phyloP scores from a whole-genome alignment of 2,888 invertebrate species.

The Augiades crinisus region DNA sequence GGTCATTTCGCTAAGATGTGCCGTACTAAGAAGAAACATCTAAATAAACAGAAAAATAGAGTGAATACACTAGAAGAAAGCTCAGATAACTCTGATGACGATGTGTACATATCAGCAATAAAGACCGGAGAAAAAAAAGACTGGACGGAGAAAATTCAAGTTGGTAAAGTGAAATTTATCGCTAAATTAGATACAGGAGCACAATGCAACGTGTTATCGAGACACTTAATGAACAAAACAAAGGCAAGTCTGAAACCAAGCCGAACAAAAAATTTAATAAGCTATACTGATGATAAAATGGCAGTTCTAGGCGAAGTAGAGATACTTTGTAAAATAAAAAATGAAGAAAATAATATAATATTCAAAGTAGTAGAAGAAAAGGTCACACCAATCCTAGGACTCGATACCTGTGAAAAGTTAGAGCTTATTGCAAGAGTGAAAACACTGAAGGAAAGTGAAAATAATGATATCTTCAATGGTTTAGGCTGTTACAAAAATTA shows the following conservation, averaged over 20 bases:
- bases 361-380: conserved; percentile 9
- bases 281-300: too few relatives aligned
- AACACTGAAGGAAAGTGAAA: not conserved
- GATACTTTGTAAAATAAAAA: not conserved
- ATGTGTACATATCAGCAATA: conserved; percentile 20
- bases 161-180: conserved; percentile 18
- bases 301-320: too few relatives aligned
- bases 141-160: conserved; percentile 27
- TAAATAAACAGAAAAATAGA: conserved; percentile 24
- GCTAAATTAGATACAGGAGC: conserved; percentile 27
- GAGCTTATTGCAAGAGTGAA: not conserved
- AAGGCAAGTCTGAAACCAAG: too few relatives aligned
- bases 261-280: too few relatives aligned
- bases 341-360: not conserved
- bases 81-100: too few relatives aligned
- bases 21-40: conserved; percentile 5
- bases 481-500: conserved; percentile 10
- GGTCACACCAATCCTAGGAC: conserved; percentile 13
- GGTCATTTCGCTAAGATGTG: conserved; percentile 19
- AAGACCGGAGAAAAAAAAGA: conserved; percentile 22
- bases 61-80: too few relatives aligned
- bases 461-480: conserved; percentile 12
- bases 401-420: conserved; percentile 12
- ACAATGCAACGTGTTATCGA: conserved; percentile 27
- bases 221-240: too few relatives aligned